A percentile compares a stretch with the other conserved stretches of the same genome.
Evolutionary conservation across 2,888 invertebrate species (phyloP).

Genomic region (Ferrisia virgata): DNA sequence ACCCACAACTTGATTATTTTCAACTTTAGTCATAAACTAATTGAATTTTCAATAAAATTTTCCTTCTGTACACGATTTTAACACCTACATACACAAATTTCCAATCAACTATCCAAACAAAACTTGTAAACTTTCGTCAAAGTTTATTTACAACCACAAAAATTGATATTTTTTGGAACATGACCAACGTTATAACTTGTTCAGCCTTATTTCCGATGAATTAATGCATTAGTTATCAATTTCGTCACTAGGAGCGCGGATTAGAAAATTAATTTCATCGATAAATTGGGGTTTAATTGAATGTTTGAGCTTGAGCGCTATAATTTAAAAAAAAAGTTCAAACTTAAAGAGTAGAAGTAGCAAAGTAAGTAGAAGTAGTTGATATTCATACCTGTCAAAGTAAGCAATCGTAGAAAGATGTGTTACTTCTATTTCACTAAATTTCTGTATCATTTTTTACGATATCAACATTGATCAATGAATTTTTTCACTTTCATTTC

Average conservation of each 20-base stretch:
- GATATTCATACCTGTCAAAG: background rate
- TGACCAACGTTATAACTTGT: background rate
- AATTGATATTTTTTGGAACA: background rate
- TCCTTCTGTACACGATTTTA: background rate
- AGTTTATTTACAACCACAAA: background rate
- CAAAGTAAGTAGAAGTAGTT: no score
- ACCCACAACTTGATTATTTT: background rate
- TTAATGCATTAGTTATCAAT: background rate
- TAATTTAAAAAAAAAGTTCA: no score
- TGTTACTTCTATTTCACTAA: no score
- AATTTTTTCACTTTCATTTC: no score
- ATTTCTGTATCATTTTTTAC: no score
- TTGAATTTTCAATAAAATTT: background rate
- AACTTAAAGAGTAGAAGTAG: no score
- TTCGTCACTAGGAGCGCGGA: background rate
- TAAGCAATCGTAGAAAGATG: no score
- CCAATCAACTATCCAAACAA: background rate
- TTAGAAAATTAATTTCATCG: background rate
- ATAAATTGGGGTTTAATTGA: background rate
- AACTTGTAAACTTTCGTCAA: background rate
- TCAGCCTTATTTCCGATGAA: background rate
- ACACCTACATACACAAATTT: background rate
- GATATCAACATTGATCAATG: no score
- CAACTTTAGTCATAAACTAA: background rate
- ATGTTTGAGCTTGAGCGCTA: no score